Evolutionary conservation across 35 echinoderm and acorn worm species (phyloP).

Genomic region (Heliocidaris tuberculata): DNA sequence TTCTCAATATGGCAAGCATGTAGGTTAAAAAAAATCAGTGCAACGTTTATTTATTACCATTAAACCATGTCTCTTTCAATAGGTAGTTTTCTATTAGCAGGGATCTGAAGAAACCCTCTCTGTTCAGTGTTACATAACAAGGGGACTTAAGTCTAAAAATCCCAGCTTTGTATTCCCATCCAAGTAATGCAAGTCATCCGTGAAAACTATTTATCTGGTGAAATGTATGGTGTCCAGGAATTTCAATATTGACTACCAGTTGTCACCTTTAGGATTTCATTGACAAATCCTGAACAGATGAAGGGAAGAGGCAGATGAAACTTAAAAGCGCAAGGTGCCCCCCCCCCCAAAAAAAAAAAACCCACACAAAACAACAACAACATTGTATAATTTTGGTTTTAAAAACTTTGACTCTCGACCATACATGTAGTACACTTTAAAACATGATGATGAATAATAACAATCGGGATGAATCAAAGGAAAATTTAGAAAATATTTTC

Average conservation of each 20-base stretch:
- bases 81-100: not conserved
- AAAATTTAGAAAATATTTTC: no score
- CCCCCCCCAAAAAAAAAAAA: no score
- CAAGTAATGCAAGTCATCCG: not conserved
- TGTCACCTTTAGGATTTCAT: not conserved
- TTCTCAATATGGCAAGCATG: not conserved
- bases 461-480: no score
- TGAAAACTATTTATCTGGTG: not conserved
- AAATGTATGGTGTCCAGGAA: not conserved
- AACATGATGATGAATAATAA: no score
- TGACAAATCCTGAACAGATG: not conserved
- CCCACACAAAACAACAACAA: no score
- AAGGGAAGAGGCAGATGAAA: not conserved
- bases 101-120: not conserved
- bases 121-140: not conserved
- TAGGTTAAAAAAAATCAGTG: not conserved
- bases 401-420: no score
- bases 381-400: no score
- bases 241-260: not conserved
- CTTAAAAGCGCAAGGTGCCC: not conserved
- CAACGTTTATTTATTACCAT: not conserved
- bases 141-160: not conserved
- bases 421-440: no score
- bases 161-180: not conserved
- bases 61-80: no score